Conservation (phyloP, 1,140 invertebrate species). For the Drosophila ogumai region DNA sequence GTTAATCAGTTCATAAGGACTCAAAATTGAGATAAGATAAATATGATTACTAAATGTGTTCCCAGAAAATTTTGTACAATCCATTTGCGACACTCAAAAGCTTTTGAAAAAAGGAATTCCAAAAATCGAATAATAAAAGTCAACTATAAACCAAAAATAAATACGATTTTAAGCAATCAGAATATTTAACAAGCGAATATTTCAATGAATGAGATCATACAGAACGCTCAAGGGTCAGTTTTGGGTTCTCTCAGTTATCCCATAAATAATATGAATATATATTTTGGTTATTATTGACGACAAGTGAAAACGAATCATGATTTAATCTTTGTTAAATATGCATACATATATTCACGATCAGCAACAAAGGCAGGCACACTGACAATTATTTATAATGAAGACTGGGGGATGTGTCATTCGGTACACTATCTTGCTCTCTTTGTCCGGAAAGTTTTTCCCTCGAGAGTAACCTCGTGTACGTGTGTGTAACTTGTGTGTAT, state of each 20-base stretch:
- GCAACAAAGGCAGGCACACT: constrained; percentile 20
- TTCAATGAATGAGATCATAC: constrained; percentile 31
- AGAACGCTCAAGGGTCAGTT: neutral
- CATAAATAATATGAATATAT: neutral
- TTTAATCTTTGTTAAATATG: constrained; percentile 27
- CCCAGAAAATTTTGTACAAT: neutral
- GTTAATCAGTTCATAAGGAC: too few species aligned
- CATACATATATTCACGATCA: constrained; percentile 16
- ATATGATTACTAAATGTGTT: neutral
- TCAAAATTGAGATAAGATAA: neutral
- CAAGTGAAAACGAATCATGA: constrained; percentile 1
- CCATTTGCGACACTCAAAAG: neutral
- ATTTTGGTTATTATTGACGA: neutral
- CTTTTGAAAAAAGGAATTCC: constrained; percentile 6
- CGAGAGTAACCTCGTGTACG: constrained; percentile 2
- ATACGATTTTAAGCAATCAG: neutral
- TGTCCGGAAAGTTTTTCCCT: constrained; percentile 12
- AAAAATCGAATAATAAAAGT: constrained; percentile 8
- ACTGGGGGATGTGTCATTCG: constrained; percentile 29
- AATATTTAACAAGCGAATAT: constrained; percentile 4
- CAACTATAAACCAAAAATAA: neutral
- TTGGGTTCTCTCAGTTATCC: neutral
- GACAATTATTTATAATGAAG: constrained; percentile 31
- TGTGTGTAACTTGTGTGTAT: constrained; percentile 18
- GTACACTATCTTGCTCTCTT: constrained; percentile 7